phyloP scores from a whole-genome alignment of 2,797 vertebrate species.

The Paratrypauchen microcephalus region DNA sequence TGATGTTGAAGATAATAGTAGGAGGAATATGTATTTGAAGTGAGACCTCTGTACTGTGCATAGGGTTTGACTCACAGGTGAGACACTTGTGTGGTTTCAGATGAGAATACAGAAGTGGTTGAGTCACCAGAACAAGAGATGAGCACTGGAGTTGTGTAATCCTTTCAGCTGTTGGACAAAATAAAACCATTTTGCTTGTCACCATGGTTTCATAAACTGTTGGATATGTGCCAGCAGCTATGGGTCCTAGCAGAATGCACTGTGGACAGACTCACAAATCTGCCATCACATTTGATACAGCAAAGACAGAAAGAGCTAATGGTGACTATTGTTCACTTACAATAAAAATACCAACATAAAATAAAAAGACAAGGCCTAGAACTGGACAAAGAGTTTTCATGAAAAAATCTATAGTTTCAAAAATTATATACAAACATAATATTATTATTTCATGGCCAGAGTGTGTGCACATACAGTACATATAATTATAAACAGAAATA shows the following conservation, averaged over 20 bases:
- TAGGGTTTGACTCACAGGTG: conserved; percentile 11
- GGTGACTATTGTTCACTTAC: not conserved
- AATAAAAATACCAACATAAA: too few species aligned
- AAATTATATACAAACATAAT: too few species aligned
- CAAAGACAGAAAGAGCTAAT: not conserved
- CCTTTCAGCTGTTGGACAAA: not conserved
- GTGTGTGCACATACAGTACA: too few species aligned
- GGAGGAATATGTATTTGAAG: not conserved
- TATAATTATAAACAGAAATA: too few species aligned
- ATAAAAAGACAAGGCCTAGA: too few species aligned
- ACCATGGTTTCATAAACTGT: not conserved
- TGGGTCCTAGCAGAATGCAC: not conserved
- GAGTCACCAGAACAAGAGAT: conserved; percentile 4
- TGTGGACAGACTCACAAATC: not conserved
- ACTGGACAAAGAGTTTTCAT: too few species aligned
- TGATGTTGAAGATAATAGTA: not conserved
- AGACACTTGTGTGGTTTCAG: conserved; percentile 1
- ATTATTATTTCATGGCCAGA: too few species aligned
- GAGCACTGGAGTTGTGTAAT: conserved; percentile 1
- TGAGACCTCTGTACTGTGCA: not conserved
- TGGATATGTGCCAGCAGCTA: not conserved
- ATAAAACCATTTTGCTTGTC: not conserved
- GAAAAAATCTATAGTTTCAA: too few species aligned
- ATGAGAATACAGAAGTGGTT: conserved; percentile 6
- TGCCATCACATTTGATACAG: not conserved